Percentiles rank a stretch among this genome's conserved stretches.
phyloP scores from a whole-genome alignment of 2,888 invertebrate genomes.

The Yponomeuta sedellus region DNA sequence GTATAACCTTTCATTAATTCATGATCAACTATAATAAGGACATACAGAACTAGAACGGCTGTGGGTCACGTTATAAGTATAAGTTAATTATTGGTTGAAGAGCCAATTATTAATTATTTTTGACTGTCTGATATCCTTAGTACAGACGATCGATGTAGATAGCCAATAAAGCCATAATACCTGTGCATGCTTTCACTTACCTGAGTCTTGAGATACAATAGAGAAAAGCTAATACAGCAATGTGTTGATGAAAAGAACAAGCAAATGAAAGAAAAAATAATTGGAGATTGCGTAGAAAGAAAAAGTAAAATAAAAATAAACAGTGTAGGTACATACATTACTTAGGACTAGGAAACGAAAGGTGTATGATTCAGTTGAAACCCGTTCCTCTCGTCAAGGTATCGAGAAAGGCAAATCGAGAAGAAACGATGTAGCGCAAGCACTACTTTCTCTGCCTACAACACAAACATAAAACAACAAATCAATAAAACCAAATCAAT shows the following conservation, averaged over 20 bases:
- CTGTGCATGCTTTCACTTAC: neutral
- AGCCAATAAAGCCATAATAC: neutral
- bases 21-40: too few species aligned
- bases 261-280: neutral
- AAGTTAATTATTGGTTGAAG: too few species aligned
- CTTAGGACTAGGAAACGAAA: slow-evolving; percentile 57
- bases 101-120: too few species aligned
- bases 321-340: slow-evolving; percentile 59
- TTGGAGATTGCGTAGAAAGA: neutral
- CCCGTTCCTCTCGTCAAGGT: slow-evolving; percentile 59
- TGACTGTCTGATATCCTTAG: neutral
- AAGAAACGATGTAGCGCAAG: slow-evolving; percentile 87
- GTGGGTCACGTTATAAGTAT: too few species aligned
- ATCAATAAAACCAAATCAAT: slow-evolving; percentile 34
- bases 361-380: slow-evolving; percentile 53
- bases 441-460: slow-evolving; percentile 85
- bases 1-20: too few species aligned
- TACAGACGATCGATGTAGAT: neutral
- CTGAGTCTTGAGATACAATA: neutral
- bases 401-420: slow-evolving; percentile 80
- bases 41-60: too few species aligned
- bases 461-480: slow-evolving; percentile 66
- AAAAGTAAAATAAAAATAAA: slow-evolving; percentile 31
- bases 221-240: neutral
- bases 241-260: neutral